Base-by-base conservation (phyloP, 2,888 invertebrate genomes). In the Mechanitis messenoides region DNA sequence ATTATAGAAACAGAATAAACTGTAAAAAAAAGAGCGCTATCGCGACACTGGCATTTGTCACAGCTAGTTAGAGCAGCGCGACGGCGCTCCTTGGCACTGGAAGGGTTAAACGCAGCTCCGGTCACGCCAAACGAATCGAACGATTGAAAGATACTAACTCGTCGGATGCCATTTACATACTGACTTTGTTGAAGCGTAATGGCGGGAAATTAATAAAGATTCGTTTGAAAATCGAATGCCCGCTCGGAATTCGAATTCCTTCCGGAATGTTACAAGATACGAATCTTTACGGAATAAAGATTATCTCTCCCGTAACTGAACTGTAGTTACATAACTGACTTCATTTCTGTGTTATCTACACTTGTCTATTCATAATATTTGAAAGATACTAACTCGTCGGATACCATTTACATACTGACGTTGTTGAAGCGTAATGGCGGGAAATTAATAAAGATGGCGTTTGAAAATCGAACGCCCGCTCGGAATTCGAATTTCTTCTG, bases 71-170 rank as follows among this genome's bases (percentile, higher is more conserved):
- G 20, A 20, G 20, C 20, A 20, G 20, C 20, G 20, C 20, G 20
- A 20, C 20, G 20, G 20, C 1, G 20, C 20, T 20, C 20, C 20
- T 20, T 20, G 20, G 20, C 20, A 20, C 20, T 0, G 20, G 20
- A 20, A 20, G 20, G 20, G 20, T 20, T 20, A 80, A 84, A 83
- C 79, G 74, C 77, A 72, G 74, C 73, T 77, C 76, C 75, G 76
- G 78, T 78, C 79, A 78, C 80, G 76, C 73, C 73, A 74, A 76
- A 74, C 75, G 75, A 74, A 76, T 74, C 70, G 69, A 72, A 69
- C 69, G 63, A 66, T 64, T 63, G 53, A 47, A 56, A 66, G 69
- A 68, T 66, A 69, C 72, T 63, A 65, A 67, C 67, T 68, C 67
- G 64, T 62, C 66, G 65, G 60, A 59, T 55, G 68, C 72, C 71